Conservation (phyloP, 2,888 invertebrate species). For the Meandrusa payeni region DNA sequence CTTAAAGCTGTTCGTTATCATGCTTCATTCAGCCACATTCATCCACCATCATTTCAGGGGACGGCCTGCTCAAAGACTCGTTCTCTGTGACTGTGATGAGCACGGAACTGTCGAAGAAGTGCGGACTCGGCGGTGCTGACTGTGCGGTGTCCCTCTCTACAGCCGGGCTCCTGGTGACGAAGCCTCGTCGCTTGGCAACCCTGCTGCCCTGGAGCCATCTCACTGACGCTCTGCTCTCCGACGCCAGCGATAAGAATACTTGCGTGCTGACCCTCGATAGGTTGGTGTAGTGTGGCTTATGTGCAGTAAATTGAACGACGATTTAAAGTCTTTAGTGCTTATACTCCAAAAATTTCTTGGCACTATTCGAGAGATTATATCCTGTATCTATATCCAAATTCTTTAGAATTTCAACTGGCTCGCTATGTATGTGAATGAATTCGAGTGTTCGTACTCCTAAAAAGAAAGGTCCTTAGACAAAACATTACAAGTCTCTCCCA, state of each 20-base stretch:
- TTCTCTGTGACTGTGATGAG: constrained; percentile 83
- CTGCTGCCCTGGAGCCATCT: constrained; percentile 83
- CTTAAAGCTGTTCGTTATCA: constrained; percentile 28
- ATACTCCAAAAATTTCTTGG: too few relatives aligned
- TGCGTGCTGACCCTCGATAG: constrained; percentile 83
- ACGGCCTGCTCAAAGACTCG: constrained; percentile 66
- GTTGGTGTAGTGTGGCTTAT: constrained; percentile 53
- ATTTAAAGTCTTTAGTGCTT: too few relatives aligned
- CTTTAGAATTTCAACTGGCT: too few relatives aligned
- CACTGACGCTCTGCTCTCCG: constrained; percentile 72
- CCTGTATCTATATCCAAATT: too few relatives aligned
- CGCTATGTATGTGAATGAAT: too few relatives aligned
- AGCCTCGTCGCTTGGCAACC: constrained; percentile 67
- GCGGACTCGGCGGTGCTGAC: constrained; percentile 80
- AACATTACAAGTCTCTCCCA: too few relatives aligned
- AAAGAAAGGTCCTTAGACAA: too few relatives aligned
- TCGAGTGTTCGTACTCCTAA: too few relatives aligned
- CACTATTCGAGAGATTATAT: too few relatives aligned
- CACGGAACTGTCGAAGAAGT: constrained; percentile 82
- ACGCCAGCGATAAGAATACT: constrained; percentile 78
- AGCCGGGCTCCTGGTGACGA: constrained; percentile 79
- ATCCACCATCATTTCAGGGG: constrained; percentile 57
- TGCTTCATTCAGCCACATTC: constrained; percentile 36
- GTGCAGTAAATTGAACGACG: too few relatives aligned
- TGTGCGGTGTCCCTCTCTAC: constrained; percentile 78